Percentiles rank a stretch among this genome's conserved stretches.
Conservation (phyloP, 2,113 vertebrate species). For the Tamias sibiricus region DNA sequence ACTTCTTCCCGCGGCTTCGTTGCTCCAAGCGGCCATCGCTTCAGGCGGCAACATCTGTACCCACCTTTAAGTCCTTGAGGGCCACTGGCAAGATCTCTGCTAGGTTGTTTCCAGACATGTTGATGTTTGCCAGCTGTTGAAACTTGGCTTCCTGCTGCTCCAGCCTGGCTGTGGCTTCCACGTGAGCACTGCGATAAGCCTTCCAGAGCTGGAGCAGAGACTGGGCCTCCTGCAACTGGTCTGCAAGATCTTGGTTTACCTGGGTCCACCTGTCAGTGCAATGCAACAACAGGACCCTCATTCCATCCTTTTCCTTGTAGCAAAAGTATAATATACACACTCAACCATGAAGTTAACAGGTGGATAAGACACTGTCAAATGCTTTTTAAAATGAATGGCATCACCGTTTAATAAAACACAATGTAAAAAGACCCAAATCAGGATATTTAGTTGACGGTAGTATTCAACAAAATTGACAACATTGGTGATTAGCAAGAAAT, state of each 20-base stretch:
- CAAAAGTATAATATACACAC: background rate
- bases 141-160: constrained; percentile 83
- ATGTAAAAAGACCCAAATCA: background rate
- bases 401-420: background rate
- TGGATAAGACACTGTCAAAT: background rate
- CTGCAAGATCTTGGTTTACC: constrained; percentile 83
- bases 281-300: background rate
- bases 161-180: constrained; percentile 81
- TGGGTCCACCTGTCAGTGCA: constrained; percentile 89
- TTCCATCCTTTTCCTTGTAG: background rate
- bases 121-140: constrained; percentile 73
- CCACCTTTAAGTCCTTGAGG: constrained; percentile 87
- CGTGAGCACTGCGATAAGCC: constrained; percentile 60
- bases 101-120: constrained; percentile 71
- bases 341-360: background rate
- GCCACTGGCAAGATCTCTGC: constrained; percentile 82
- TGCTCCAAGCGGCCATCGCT: too few species aligned
- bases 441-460: background rate
- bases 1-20: too few species aligned
- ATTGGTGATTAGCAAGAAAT: background rate
- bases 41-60: too few species aligned
- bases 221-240: constrained; percentile 81
- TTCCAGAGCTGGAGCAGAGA: constrained; percentile 88
- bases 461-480: constrained; percentile 5
- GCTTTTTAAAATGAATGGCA: background rate